Evolutionary conservation across 2,113 vertebrate genomes (phyloP).

Genomic region (Galbula dea): DNA sequence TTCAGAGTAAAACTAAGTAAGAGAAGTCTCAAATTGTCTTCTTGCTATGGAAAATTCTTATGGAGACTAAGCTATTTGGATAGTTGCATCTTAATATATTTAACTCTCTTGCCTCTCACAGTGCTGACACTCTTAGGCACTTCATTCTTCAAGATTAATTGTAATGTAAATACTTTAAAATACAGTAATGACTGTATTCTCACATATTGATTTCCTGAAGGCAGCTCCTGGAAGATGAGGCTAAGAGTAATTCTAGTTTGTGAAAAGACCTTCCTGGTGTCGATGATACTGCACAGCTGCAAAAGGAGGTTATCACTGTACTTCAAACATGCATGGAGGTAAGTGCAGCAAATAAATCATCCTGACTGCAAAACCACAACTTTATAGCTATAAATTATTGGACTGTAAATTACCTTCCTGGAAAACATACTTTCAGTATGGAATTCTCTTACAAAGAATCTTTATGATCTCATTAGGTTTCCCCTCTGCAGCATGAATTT

Average conservation of each 20-base stretch:
- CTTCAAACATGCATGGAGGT: background rate
- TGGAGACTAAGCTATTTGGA: background rate
- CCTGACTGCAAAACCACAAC: background rate
- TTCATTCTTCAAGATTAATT: background rate
- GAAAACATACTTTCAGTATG: slow-evolving; percentile 12
- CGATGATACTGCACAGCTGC: background rate
- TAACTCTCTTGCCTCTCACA: background rate
- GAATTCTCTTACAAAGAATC: slow-evolving; percentile 1
- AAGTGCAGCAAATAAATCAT: slow-evolving; percentile 26
- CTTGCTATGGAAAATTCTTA: background rate
- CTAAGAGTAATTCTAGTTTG: background rate
- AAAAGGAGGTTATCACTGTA: background rate
- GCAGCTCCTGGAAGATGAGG: background rate
- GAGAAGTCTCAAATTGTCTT: background rate
- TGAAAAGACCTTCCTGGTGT: background rate
- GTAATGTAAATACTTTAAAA: slow-evolving; percentile 13
- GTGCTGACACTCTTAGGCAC: background rate
- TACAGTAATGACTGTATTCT: background rate
- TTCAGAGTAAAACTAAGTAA: background rate
- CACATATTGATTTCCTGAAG: background rate
- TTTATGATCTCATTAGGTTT: slow-evolving; percentile 46
- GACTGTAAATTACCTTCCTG: background rate
- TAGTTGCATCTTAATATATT: background rate
- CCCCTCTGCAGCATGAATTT: background rate
- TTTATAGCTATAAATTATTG: slow-evolving; percentile 27